Evolutionary conservation across 1,140 invertebrate species (phyloP).

Genomic region (Lepidurus apus): DNA sequence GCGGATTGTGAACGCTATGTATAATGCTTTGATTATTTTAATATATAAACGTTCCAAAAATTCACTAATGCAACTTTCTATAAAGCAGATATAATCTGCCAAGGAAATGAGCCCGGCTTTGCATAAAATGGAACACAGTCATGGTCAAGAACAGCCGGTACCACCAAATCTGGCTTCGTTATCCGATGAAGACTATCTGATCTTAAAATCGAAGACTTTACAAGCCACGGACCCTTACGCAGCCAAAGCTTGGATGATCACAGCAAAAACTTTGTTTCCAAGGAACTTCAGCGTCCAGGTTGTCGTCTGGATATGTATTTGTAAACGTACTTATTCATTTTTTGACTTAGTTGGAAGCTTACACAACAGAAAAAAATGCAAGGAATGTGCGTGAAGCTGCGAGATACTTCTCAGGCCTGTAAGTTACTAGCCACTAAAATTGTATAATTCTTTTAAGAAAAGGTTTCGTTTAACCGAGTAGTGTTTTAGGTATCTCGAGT

Average conservation of each 20-base stretch:
- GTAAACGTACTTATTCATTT: constrained; percentile 23
- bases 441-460: constrained; percentile 9
- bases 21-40: too few species aligned
- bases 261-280: constrained; percentile 78
- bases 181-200: constrained; percentile 64
- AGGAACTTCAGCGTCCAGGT: constrained; percentile 78
- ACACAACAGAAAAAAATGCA: constrained; percentile 69
- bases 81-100: background rate
- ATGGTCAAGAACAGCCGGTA: background rate
- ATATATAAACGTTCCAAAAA: too few species aligned
- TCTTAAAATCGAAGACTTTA: constrained; percentile 64
- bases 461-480: constrained; percentile 11
- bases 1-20: background rate
- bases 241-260: constrained; percentile 86
- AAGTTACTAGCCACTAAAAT: constrained; percentile 38
- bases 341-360: constrained; percentile 64
- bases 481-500: constrained; percentile 52
- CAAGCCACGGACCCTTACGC: constrained; percentile 63
- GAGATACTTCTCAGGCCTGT: constrained; percentile 68
- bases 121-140: background rate
- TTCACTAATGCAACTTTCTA: background rate
- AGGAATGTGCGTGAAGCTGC: constrained; percentile 74
- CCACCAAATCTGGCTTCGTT: constrained; percentile 31
- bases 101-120: background rate
- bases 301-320: background rate